Conservation (phyloP, 2,797 vertebrate genomes). For the Danio jaintianensis region DNA sequence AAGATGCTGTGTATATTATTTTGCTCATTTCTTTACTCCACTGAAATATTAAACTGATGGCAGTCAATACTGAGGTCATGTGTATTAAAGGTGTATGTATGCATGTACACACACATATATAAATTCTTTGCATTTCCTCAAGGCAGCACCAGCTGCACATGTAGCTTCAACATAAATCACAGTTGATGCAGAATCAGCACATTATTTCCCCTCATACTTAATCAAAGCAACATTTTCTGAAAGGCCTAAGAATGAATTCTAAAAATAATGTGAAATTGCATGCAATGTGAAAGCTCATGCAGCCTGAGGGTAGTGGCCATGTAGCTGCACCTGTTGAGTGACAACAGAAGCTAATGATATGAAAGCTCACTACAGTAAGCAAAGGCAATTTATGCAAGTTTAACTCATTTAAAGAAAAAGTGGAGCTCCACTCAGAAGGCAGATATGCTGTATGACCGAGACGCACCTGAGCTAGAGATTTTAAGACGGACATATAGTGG, state of each 20-base stretch:
- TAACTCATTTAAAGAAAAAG: not conserved
- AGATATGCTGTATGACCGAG: not conserved
- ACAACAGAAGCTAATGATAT: not conserved
- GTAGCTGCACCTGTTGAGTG: conserved; percentile 8
- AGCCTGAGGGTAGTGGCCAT: conserved; percentile 4
- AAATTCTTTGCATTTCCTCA: not conserved
- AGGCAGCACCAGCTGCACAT: conserved; percentile 6
- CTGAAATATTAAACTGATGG: not conserved
- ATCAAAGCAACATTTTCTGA: not conserved
- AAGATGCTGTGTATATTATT: not conserved
- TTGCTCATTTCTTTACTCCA: not conserved
- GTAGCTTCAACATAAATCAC: not conserved
- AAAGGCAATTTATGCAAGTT: conserved; percentile 10
- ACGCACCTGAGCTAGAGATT: conserved; percentile 25
- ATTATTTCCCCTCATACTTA: not conserved
- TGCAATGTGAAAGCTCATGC: not conserved
- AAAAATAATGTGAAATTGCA: not conserved
- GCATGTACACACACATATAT: not conserved
- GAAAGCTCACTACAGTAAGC: conserved; percentile 9
- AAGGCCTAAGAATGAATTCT: not conserved
- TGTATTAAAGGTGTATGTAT: not conserved
- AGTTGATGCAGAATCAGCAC: conserved; percentile 13
- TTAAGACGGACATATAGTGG: conserved; percentile 5
- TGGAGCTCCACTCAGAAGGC: conserved; percentile 5
- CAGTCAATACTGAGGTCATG: not conserved